These are phyloP conservation scores for Odontamblyopus rebecca DNA, from an alignment of 2,797 vertebrate species.

Conservation along the genomic window DNA sequence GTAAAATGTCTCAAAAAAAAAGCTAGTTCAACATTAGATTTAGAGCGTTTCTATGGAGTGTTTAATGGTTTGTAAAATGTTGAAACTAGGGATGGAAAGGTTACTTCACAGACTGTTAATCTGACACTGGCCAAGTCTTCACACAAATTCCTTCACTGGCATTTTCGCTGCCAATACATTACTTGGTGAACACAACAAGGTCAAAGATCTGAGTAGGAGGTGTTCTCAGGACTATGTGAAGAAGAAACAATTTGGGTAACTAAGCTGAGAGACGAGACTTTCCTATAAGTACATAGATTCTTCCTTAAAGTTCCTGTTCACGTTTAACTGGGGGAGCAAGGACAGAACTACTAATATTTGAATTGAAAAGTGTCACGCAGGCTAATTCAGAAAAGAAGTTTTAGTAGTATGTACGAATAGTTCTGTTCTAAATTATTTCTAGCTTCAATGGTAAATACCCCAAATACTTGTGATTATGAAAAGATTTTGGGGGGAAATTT, in stretches of 20 bases:
- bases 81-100: slow-evolving; percentile 41
- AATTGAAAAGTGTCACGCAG: no score
- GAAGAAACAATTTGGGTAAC: slow-evolving; percentile 27
- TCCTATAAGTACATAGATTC: background rate
- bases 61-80: slow-evolving; percentile 56
- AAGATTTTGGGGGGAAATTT: no score
- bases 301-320: no score
- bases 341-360: no score
- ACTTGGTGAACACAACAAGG: slow-evolving; percentile 36
- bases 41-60: slow-evolving; percentile 33
- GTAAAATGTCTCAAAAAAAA: slow-evolving; percentile 19
- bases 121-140: slow-evolving; percentile 44
- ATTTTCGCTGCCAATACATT: slow-evolving; percentile 32
- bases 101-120: slow-evolving; percentile 53
- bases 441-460: no score
- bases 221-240: slow-evolving; percentile 27
- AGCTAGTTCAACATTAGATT: background rate
- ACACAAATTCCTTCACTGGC: slow-evolving; percentile 37
- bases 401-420: no score
- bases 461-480: no score
- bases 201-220: slow-evolving; percentile 35
- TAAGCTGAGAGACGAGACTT: slow-evolving; percentile 8
- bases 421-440: no score
- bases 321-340: background rate
- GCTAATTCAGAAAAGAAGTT: no score